Conservation (phyloP, 2,113 vertebrate species). For the Cryptomyrus ogoouensis region DNA sequence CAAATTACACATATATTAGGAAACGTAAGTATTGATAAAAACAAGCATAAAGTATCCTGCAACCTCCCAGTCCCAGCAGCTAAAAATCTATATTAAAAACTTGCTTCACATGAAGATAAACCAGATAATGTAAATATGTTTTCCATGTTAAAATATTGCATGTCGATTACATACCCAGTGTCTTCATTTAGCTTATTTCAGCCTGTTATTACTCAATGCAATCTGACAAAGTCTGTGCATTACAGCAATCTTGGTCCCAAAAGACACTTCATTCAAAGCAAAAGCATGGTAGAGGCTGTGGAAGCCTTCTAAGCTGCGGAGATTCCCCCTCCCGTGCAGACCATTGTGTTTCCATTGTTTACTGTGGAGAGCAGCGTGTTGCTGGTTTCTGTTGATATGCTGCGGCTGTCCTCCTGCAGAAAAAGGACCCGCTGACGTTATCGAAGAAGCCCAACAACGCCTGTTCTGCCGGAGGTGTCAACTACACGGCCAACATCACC, state of each 20-base stretch:
- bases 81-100: background rate
- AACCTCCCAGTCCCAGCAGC: background rate
- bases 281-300: background rate
- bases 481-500: constrained; percentile 80
- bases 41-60: background rate
- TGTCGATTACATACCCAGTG: background rate
- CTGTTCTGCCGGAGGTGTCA: constrained; percentile 71
- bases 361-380: background rate
- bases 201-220: background rate
- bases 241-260: background rate
- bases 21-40: background rate
- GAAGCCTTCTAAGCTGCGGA: background rate
- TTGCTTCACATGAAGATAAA: background rate
- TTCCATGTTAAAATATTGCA: background rate
- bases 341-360: background rate
- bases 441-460: constrained; percentile 81
- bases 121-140: background rate
- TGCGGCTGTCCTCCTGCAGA: constrained; percentile 56
- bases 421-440: constrained; percentile 79
- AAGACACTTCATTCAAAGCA: background rate
- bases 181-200: background rate
- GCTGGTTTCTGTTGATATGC: background rate
- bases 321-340: background rate
- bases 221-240: constrained; percentile 10
- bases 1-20: background rate